phyloP scores from a whole-genome alignment of 1,140 invertebrate genomes.

The Drosophila subpulchrella region DNA sequence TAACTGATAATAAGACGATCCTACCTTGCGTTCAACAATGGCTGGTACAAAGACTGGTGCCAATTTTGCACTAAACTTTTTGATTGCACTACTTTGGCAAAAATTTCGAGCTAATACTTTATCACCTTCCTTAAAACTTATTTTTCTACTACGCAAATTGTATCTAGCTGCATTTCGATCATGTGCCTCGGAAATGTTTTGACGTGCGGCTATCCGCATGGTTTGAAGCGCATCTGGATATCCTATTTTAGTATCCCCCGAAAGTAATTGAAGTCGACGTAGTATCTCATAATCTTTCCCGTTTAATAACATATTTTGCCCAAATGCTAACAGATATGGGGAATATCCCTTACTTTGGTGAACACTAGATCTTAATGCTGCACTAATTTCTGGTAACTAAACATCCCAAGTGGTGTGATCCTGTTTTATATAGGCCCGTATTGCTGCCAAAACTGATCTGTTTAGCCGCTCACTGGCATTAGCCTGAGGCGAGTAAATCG shows the following conservation, averaged over 20 bases:
- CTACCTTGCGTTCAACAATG: slow-evolving; percentile 8
- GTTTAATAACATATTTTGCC: slow-evolving; percentile 33
- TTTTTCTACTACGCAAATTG: not conserved
- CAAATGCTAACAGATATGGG: slow-evolving; percentile 10
- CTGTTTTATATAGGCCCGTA: slow-evolving; percentile 14
- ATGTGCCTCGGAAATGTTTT: not conserved
- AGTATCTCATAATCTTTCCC: slow-evolving; percentile 21
- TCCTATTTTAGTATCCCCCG: slow-evolving; percentile 8
- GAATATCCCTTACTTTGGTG: slow-evolving; percentile 14
- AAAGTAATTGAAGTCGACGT: slow-evolving; percentile 12
- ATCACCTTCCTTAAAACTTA: slow-evolving; percentile 12
- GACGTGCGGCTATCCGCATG: not conserved
- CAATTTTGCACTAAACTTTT: too few species aligned
- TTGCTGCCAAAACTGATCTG: slow-evolving; percentile 10
- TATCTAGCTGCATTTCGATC: not conserved
- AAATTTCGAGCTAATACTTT: slow-evolving; percentile 8
- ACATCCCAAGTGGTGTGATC: slow-evolving; percentile 20
- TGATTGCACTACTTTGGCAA: slow-evolving; percentile 10
- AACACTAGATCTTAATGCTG: slow-evolving; percentile 4
- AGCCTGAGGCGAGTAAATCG: slow-evolving; percentile 25
- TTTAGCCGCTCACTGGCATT: slow-evolving; percentile 28
- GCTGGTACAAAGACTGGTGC: not conserved
- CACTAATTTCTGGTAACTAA: slow-evolving; percentile 20
- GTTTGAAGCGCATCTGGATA: not conserved
- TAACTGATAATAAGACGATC: slow-evolving; percentile 13